Evolutionary conservation across 2,113 vertebrate genomes (phyloP).

Genomic region (Mustelus asterias): DNA sequence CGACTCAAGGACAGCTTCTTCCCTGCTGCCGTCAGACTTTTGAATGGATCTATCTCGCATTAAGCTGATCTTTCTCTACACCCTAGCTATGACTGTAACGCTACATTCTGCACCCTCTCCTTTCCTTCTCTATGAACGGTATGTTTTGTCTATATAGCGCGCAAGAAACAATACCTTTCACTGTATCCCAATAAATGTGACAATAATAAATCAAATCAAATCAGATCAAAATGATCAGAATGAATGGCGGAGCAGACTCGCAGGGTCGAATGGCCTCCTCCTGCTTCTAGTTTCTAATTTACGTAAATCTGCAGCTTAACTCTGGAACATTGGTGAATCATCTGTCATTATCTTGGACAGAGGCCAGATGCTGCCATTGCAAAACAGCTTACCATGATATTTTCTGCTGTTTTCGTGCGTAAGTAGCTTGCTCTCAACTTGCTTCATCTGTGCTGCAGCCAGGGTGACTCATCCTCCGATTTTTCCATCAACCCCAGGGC

Average conservation of each 20-base stretch:
- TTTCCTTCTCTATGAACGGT: no score
- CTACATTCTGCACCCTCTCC: no score
- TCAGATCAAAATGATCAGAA: no score
- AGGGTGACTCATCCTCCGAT: neutral
- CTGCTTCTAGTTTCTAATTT: neutral
- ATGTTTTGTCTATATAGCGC: no score
- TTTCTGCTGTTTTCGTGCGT: neutral
- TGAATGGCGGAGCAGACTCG: neutral
- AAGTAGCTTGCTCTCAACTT: neutral
- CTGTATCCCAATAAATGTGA: no score
- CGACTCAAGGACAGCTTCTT: no score
- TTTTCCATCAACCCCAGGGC: neutral
- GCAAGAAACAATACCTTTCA: no score
- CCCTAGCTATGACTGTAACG: no score
- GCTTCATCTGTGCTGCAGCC: neutral
- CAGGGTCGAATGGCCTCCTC: neutral
- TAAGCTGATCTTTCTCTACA: no score
- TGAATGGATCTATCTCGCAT: no score
- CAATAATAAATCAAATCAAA: no score
- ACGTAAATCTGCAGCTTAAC: neutral
- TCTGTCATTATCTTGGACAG: neutral
- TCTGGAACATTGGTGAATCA: neutral
- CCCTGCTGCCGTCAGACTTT: no score
- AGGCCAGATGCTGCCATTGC: neutral
- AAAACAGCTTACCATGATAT: neutral